Conservation (phyloP, 2,797 vertebrate species). For the Triplophysa yarkandensis region DNA sequence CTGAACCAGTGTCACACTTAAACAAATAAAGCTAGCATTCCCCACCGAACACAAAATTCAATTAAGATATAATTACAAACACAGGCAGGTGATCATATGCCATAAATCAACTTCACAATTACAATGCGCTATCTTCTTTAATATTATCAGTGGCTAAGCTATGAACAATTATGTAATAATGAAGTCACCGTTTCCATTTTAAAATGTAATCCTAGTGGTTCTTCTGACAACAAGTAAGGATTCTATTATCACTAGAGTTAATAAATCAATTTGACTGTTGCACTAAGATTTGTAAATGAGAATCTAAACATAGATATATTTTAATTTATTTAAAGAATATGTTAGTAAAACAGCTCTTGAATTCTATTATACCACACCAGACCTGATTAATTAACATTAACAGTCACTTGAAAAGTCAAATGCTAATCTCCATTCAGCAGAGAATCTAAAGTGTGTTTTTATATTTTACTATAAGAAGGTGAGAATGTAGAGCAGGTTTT, state of each 20-base stretch:
- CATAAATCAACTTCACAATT: constrained; percentile 57
- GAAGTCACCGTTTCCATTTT: constrained; percentile 25
- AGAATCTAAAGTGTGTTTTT: constrained; percentile 10
- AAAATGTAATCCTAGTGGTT: constrained; percentile 17
- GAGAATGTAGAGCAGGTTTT: constrained; percentile 21
- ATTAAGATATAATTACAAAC: constrained; percentile 61
- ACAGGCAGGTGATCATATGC: constrained; percentile 52
- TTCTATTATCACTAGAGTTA: constrained; percentile 31
- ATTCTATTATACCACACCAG: neutral
- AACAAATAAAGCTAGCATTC: constrained; percentile 55
- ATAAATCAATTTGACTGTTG: constrained; percentile 23
- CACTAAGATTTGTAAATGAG: constrained; percentile 1
- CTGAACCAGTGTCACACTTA: constrained; percentile 40
- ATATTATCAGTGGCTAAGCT: constrained; percentile 42
- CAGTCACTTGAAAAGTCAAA: constrained; percentile 4
- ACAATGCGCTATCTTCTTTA: constrained; percentile 50
- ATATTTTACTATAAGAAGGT: constrained; percentile 7
- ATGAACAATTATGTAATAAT: constrained; percentile 40
- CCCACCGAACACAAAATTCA: constrained; percentile 56
- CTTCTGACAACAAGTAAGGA: constrained; percentile 20
- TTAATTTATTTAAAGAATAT: neutral
- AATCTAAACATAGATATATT: neutral
- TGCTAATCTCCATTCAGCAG: constrained; percentile 6
- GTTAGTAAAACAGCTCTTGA: no score
- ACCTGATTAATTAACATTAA: neutral